A percentile compares a stretch with the other conserved stretches of the same genome.
phyloP scores from a whole-genome alignment of 2,888 invertebrate species.

The Sarcophaga caerulescens region DNA sequence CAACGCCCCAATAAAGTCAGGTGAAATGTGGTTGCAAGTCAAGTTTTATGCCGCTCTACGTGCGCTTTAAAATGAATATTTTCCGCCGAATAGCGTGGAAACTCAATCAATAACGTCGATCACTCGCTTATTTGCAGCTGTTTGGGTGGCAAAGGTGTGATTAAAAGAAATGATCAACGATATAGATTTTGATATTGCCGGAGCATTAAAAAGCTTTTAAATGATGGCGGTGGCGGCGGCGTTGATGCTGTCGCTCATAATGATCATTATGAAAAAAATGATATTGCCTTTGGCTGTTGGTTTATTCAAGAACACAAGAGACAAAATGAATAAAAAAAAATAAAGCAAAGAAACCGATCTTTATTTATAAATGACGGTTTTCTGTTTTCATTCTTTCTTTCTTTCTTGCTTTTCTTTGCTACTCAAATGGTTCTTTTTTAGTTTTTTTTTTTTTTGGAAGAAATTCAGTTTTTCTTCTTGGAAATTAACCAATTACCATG shows the following conservation, averaged over 20 bases:
- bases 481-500: conserved; percentile 67
- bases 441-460: background rate
- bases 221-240: background rate
- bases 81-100: background rate
- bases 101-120: conserved; percentile 34
- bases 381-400: conserved; percentile 20
- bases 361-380: conserved; percentile 43
- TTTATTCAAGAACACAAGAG: conserved; percentile 39
- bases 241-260: conserved; percentile 10
- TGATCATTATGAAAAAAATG: conserved; percentile 8
- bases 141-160: conserved; percentile 54
- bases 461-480: conserved; percentile 51
- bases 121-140: background rate
- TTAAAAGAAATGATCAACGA: conserved; percentile 52
- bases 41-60: background rate
- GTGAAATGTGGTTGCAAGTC: conserved; percentile 3
- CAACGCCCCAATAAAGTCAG: conserved; percentile 12
- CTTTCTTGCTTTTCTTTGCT: conserved; percentile 5
- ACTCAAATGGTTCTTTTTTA: background rate
- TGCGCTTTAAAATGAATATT: background rate
- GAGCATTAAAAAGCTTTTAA: background rate
- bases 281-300: conserved; percentile 39
- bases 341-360: background rate
- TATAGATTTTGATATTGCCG: conserved; percentile 42
- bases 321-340: too few species aligned